phyloP scores from a whole-genome alignment of 2,888 invertebrate genomes.

The Priocnemis perturbator region DNA sequence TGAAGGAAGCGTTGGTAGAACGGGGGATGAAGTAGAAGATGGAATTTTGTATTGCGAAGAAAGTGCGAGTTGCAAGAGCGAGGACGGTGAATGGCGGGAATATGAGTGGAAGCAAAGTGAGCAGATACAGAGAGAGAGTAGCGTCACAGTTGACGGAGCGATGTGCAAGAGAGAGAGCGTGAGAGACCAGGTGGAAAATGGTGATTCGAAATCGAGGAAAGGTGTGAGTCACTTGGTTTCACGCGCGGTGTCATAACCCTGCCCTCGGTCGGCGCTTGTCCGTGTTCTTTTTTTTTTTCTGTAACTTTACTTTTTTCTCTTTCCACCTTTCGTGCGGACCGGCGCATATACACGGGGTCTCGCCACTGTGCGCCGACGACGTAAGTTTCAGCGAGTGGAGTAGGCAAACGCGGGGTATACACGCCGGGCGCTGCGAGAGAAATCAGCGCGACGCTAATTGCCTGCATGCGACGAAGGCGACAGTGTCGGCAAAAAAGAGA shows the following conservation, averaged over 20 bases:
- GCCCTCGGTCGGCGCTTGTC: slow-evolving; percentile 35
- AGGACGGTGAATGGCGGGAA: neutral
- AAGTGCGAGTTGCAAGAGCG: too few species aligned
- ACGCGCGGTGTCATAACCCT: slow-evolving; percentile 57
- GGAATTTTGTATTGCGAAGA: too few species aligned
- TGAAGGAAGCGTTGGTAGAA: too few species aligned
- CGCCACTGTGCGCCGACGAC: too few species aligned
- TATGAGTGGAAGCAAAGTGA: slow-evolving; percentile 18
- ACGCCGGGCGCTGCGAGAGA: too few species aligned
- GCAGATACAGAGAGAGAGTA: slow-evolving; percentile 49
- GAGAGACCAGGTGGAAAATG: slow-evolving; percentile 60
- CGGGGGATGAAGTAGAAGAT: too few species aligned
- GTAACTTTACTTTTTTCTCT: neutral
- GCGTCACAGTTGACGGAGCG: slow-evolving; percentile 60
- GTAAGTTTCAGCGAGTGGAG: too few species aligned
- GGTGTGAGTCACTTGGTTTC: slow-evolving; percentile 59
- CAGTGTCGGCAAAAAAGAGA: too few species aligned
- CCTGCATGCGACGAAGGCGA: too few species aligned
- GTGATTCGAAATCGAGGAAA: slow-evolving; percentile 60
- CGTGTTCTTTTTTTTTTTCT: neutral
- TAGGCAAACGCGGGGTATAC: too few species aligned
- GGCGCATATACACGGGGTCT: too few species aligned
- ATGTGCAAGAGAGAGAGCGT: slow-evolving; percentile 58
- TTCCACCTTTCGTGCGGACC: neutral
- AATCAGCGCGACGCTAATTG: too few species aligned